Conservation (phyloP, 2,113 vertebrate species). For the Uria aalge region DNA sequence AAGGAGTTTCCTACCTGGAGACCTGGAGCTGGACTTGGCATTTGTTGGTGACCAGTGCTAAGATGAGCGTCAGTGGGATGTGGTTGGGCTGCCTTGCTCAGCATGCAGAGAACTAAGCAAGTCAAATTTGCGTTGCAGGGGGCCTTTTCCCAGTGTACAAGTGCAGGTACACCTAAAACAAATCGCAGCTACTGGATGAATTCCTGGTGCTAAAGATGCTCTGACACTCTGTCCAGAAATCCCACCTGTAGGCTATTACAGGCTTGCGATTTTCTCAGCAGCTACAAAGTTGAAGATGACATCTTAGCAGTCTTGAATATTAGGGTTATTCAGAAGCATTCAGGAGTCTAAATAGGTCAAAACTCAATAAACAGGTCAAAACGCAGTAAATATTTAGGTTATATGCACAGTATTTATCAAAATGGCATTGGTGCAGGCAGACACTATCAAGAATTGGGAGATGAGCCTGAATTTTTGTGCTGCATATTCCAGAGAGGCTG, state of each 20-base stretch:
- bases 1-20: background rate
- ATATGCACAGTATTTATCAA: background rate
- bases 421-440: background rate
- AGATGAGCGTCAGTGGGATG: background rate
- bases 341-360: background rate
- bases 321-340: background rate
- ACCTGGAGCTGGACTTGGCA: background rate
- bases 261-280: background rate
- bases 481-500: background rate
- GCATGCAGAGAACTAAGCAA: background rate
- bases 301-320: background rate
- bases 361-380: background rate
- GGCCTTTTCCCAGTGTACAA: background rate
- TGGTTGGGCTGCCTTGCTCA: background rate
- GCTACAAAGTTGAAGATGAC: background rate
- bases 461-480: background rate
- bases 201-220: background rate
- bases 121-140: background rate
- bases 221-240: background rate
- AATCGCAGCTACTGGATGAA: background rate
- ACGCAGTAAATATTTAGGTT: background rate
- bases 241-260: background rate
- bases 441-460: background rate
- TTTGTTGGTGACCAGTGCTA: background rate
- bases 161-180: background rate